Base-by-base conservation (phyloP, 2,797 vertebrate species). In the Notoglanidium macrostoma region DNA sequence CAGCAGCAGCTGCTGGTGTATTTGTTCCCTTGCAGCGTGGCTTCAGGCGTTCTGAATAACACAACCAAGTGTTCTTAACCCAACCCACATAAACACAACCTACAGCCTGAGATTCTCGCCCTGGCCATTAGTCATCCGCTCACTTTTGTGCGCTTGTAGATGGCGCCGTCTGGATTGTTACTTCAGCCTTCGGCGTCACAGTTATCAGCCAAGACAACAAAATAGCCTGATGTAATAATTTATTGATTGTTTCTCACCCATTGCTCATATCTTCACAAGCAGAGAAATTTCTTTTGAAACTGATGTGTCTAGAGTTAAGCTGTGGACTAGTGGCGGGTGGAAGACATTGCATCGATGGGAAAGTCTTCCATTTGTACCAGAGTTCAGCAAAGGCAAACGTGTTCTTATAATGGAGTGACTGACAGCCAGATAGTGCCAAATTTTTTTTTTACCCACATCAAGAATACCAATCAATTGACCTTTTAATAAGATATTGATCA, bases 151-250 rank as follows among this genome's bases (percentile, higher is more conserved):
- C 12, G 2, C 44, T 61, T 15, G 21, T 46, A 6, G 9, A 67
- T 29, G 3, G 0, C 23, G n/a, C 80, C 49, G 8, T 49, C 26
- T 65, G 72, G 40, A 85, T 77, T 49, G 55, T 21, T 77, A 29
- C 15, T 74, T 54, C 8, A 70, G 46, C n/a, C 19, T 51, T 51
- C 7, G 3, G 26, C 4, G 10, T 59, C 40, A 4, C 26, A 1
- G 79, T 81, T 68, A 70, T 84, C 54, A 57, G 83, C 1, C 7
- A 32, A 61, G 40, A 49, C 40, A 76, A 77, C 5, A 63, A 8
- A 63, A 49, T 40, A 32, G n/a, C 10, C 40, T 63, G 84, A 85
- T 85, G 70, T 76, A 46, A 76, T 85, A 61, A 85, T 74, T 44
- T 61, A 85, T 46, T 0, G 54, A 74, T 46, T 74, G 35, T 74